Evolutionary conservation across 2,113 vertebrate genomes (phyloP).

Genomic region (Prionailurus bengalensis): DNA sequence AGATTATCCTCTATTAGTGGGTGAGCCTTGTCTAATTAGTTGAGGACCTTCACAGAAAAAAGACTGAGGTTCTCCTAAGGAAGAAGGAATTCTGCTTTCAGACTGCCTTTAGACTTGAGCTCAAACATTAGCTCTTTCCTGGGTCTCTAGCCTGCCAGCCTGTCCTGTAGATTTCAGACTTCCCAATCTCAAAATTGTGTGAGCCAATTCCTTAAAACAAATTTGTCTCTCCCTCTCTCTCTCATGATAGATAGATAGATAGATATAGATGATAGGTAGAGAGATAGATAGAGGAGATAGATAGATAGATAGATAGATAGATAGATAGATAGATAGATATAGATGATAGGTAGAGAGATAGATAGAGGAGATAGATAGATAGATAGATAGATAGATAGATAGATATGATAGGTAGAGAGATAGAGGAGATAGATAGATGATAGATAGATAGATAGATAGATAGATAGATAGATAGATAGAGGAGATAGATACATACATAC

Average conservation of each 20-base stretch:
- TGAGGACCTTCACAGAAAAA: neutral
- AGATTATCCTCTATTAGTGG: neutral
- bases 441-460: neutral
- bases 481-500: neutral
- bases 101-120: neutral
- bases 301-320: neutral
- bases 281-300: neutral
- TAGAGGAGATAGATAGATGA: neutral
- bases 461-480: neutral
- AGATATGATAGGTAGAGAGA: neutral
- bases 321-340: no score
- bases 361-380: neutral
- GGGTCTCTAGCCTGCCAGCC: neutral
- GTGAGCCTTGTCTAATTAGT: neutral
- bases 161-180: neutral
- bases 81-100: neutral
- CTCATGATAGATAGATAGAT: neutral
- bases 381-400: neutral
- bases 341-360: neutral
- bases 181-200: neutral
- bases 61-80: neutral
- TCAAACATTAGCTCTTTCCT: neutral
- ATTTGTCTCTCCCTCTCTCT: neutral
- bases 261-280: neutral
- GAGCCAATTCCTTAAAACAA: neutral